phyloP scores from a whole-genome alignment of 2,113 vertebrate species.

The Meriones unguiculatus region DNA sequence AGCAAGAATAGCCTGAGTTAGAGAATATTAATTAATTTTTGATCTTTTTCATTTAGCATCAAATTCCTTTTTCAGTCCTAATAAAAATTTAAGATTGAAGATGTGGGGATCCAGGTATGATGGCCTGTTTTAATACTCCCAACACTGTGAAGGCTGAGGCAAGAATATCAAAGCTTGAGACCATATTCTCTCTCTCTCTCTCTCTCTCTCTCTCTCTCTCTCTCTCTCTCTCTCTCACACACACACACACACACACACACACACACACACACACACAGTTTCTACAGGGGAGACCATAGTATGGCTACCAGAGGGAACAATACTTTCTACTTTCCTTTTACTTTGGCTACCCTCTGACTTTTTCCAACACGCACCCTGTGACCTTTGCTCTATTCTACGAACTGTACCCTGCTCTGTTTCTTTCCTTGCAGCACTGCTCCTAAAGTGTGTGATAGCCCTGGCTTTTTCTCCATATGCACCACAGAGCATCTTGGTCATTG shows the following conservation, averaged over 20 bases:
- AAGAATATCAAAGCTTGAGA: too few relatives aligned
- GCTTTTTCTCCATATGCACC: not conserved
- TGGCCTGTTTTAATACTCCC: not conserved
- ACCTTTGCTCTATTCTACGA: not conserved
- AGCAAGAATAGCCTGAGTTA: constrained; percentile 15
- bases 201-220: not conserved
- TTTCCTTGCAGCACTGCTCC: not conserved
- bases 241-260: not conserved
- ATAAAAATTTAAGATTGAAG: constrained; percentile 47
- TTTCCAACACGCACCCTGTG: not conserved
- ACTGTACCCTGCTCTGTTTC: not conserved
- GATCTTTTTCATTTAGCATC: constrained; percentile 33
- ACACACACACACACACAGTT: not conserved
- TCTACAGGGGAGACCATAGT: not conserved
- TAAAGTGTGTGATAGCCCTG: not conserved
- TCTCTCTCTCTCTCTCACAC: not conserved
- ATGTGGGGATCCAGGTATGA: not conserved
- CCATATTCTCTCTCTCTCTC: not conserved
- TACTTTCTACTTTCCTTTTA: not conserved
- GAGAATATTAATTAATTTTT: constrained; percentile 44
- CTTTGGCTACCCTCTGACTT: constrained; percentile 6
- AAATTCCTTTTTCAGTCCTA: not conserved
- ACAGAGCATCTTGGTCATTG: not conserved
- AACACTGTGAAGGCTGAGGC: not conserved
- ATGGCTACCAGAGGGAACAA: not conserved